Percentiles rank a stretch among this genome's conserved stretches.
These are phyloP conservation scores for Oxytorus armatus DNA, from an alignment of 2,888 invertebrate species.

Conservation along the genomic window DNA sequence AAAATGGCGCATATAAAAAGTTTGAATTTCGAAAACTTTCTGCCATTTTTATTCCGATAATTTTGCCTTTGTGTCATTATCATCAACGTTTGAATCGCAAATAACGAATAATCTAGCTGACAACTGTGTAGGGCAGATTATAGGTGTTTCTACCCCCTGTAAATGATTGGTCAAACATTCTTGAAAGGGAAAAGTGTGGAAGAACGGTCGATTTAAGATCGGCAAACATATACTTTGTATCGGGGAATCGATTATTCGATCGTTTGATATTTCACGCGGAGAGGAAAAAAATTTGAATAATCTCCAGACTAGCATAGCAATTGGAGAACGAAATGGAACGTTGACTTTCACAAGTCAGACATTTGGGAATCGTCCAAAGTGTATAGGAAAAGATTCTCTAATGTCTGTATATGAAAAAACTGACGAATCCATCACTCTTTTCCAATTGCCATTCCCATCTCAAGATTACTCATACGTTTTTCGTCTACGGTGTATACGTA, in stretches of 20 bases:
- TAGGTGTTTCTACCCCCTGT: neutral
- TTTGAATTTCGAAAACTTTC: too few relatives aligned
- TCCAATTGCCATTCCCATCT: neutral
- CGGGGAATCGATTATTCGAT: neutral
- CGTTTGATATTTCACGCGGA: neutral
- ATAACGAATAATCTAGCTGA: neutral
- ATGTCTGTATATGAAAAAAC: neutral
- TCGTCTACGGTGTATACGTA: neutral
- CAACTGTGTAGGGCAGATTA: neutral
- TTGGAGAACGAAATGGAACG: neutral
- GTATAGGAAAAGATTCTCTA: neutral
- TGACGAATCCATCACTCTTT: neutral
- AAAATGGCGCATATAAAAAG: too few relatives aligned
- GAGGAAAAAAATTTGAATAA: neutral
- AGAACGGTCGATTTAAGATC: too few relatives aligned
- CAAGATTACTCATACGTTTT: neutral
- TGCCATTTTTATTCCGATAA: too few relatives aligned
- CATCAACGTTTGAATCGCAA: neutral
- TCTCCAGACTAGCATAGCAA: neutral
- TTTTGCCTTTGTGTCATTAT: too few relatives aligned
- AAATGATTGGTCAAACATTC: too few relatives aligned
- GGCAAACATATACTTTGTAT: neutral
- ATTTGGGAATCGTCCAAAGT: neutral
- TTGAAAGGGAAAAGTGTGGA: too few relatives aligned
- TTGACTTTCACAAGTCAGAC: neutral